A percentile compares a stretch with the other conserved stretches of the same genome.
phyloP scores from a whole-genome alignment of 2,113 vertebrate species.

The Telmatochromis sp. region DNA sequence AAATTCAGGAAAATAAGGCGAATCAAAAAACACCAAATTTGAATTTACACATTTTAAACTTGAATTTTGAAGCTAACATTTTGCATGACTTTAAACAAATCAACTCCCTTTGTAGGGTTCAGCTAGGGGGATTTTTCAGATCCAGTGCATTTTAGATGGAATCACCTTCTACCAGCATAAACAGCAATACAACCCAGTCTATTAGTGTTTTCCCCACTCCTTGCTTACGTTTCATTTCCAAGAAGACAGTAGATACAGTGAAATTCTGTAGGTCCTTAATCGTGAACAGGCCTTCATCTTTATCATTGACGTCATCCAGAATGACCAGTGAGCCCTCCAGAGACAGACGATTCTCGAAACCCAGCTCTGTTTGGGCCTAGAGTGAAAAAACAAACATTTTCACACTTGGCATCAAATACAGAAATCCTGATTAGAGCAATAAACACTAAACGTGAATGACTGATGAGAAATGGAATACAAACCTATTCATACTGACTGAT shows the following conservation, averaged over 20 bases:
- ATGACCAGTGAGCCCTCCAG: conserved; percentile 52
- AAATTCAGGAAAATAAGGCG: background rate
- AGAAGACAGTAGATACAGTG: conserved; percentile 50
- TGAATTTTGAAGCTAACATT: background rate
- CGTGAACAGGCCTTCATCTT: conserved; percentile 58
- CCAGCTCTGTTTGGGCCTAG: conserved; percentile 18
- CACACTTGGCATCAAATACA: background rate
- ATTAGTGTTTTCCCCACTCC: background rate
- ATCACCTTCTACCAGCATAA: background rate
- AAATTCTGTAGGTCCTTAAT: conserved; percentile 60
- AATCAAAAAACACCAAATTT: background rate
- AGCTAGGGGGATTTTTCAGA: background rate
- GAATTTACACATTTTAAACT: background rate
- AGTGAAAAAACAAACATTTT: background rate
- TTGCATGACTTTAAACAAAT: background rate
- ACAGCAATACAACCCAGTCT: background rate
- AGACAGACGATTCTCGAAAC: conserved; percentile 52
- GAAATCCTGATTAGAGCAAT: background rate
- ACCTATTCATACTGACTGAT: background rate
- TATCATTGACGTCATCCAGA: conserved; percentile 48
- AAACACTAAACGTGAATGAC: background rate
- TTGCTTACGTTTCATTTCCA: conserved; percentile 56
- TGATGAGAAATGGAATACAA: background rate
- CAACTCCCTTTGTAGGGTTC: background rate
- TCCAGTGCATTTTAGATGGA: background rate